Evolutionary conservation across 2,888 invertebrate genomes (phyloP), one percentile per base, ranked within the genome.

Genomic region (Gymnoscelis rufifasciata): DNA sequence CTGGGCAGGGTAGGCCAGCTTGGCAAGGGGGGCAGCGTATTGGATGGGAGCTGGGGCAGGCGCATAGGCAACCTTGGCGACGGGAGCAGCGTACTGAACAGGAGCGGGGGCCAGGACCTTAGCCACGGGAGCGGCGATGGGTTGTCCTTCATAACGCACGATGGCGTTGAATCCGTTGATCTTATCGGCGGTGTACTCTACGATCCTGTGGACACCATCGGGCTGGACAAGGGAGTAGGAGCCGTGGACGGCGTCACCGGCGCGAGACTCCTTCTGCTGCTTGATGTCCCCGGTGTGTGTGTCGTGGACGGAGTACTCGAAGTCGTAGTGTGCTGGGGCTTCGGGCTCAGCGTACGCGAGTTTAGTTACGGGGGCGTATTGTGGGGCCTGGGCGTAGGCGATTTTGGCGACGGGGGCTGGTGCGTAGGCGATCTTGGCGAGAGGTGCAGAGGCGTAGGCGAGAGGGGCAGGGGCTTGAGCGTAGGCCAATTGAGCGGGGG

Each of bases 211-310:
- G 29, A 79, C 74, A 0, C 88, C 88, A 38, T 88, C 88, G 50
- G 87, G 86, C 50, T 88, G 88, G 28, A 88, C 69, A n/a, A 88
- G 75, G 3, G 88, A 84, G 75, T 88, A 88, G 19, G 77, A 82
- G 50, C 88, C 88, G 37, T 83, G 83, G 33, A 88, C 83, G 48
- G 62, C 68, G 60, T 88, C 83, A 2, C 87, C 87, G 52, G 66
- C 60, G 55, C 88, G 87, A 38, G 71, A 60, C 56, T 88, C 88
- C 57, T 83, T 74, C 69, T 88, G 88, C 56, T 84, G 72, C 64
- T 88, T 88, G 55, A 84, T 66, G 65, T 88, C 88, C 1, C 88
- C 87, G 62, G 67, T 80, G 62, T 80, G 78, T 1, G 66, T 60
- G 56, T 88, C 88, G 49, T 84, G 81, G 42, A 88, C 84, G 45